Base-by-base conservation (phyloP, 2,113 vertebrate genomes). In the Hystrix brachyura region DNA sequence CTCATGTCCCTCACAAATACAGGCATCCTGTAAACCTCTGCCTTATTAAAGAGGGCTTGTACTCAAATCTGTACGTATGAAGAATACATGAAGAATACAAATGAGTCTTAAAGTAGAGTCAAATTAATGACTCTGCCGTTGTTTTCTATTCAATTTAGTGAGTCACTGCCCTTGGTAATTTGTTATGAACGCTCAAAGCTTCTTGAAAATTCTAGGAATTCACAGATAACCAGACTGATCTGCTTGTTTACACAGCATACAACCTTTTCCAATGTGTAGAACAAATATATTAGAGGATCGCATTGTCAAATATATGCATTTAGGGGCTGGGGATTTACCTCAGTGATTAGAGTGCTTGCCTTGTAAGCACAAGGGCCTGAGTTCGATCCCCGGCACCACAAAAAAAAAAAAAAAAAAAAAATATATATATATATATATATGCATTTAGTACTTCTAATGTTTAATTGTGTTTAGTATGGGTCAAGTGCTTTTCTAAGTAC, bases 131-230 rank as follows among this genome's bases (percentile, higher is more conserved):
- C 48, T 85, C 72, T 87, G 53, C 65, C 67, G 53, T 74, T 87
- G 78, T 97, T 96, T 95, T n/a, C 74, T 90, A 1, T 84, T 95
- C 94, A 48, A 1, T 83, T 79, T 83, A 91, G 15, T 93, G 95
- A 93, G 67, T 90, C 90, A 87, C 51, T 57, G 51, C 46, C 51
- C 27, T 62, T 72, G 23, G 29, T 91, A 87, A 91, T 93, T 81
- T 82, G 80, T 87, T 69, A 53, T 81, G n/a, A 82, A 21, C 55
- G 87, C 59, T 65, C 29, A 72, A 65, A 89, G 67, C 64, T 81
- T 92, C 87, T 92, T 88, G 53, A 84, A 95, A 90, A 78, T 92
- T 78, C 29, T 53, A 79, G 87, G 38, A 96, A 81, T 76, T 95
- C 53, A 83, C 76, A 67, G 92, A 62, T 62, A 87, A 53, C 34